phyloP scores from a whole-genome alignment of 1,140 invertebrate genomes.

The Camponotus floridanus region DNA sequence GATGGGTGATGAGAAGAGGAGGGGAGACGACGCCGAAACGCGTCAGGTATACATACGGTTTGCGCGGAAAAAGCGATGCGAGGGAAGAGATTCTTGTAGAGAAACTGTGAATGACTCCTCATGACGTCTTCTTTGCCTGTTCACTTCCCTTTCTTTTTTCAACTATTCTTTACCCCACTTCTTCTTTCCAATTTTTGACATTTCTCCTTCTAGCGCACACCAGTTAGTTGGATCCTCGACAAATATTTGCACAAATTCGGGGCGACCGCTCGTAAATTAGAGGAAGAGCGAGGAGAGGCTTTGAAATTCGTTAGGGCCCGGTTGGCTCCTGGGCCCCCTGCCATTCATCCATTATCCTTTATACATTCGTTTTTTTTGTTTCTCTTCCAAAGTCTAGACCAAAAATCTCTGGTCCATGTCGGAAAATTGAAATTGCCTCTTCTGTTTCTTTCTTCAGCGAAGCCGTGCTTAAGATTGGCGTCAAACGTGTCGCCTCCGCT shows the following conservation, averaged over 20 bases:
- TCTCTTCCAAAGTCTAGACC: conserved; percentile 4
- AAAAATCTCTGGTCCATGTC: conserved; percentile 40
- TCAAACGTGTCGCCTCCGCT: neutral
- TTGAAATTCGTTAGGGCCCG: conserved; percentile 64
- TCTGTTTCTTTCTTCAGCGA: conserved; percentile 4
- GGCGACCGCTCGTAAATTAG: conserved; percentile 72
- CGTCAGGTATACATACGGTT: conserved; percentile 38
- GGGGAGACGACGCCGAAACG: neutral
- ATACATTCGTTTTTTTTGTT: neutral
- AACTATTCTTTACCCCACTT: neutral
- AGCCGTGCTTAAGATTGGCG: neutral
- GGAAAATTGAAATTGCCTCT: conserved; percentile 62
- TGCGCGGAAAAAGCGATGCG: conserved; percentile 39
- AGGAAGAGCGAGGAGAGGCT: conserved; percentile 60
- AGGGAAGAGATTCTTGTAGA: neutral
- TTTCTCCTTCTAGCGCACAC: conserved; percentile 4
- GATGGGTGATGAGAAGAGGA: neutral
- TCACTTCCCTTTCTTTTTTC: neutral
- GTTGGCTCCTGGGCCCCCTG: neutral
- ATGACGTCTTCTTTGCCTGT: neutral
- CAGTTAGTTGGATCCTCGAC: conserved; percentile 74
- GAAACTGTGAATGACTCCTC: conserved; percentile 11
- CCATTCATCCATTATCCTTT: neutral
- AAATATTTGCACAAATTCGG: conserved; percentile 78
- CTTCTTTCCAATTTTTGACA: conserved; percentile 12